Conservation (phyloP, 2,113 vertebrate genomes). For the Electrona antarctica region DNA sequence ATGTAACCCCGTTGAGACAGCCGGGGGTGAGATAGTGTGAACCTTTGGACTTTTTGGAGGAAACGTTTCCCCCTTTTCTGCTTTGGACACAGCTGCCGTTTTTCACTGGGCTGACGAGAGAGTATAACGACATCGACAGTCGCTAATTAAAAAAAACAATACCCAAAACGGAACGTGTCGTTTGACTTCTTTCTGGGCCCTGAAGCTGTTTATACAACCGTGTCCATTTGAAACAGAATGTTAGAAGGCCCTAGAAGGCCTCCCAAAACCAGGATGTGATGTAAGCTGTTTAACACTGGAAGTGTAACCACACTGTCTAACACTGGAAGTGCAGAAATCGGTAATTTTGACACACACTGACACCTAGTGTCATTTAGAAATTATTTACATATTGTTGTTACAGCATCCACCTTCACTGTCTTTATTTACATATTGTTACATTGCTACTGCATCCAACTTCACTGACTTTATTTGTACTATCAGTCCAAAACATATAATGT, state of each 20-base stretch:
- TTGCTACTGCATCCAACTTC: too few species aligned
- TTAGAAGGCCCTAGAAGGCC: not conserved
- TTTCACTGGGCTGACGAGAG: slow-evolving; percentile 38
- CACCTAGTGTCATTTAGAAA: too few species aligned
- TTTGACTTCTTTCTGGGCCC: not conserved
- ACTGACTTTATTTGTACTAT: too few species aligned
- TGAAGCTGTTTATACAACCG: slow-evolving; percentile 3
- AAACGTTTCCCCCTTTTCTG: slow-evolving; percentile 49
- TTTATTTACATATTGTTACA: too few species aligned
- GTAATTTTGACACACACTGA: too few species aligned
- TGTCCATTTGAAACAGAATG: slow-evolving; percentile 1
- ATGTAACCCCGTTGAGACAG: slow-evolving; percentile 39
- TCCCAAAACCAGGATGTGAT: not conserved
- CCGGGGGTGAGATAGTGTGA: slow-evolving; percentile 42
- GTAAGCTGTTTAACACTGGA: not conserved
- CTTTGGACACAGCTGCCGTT: slow-evolving; percentile 50
- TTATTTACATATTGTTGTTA: too few species aligned
- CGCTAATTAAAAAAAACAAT: slow-evolving; percentile 15
- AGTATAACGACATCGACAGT: slow-evolving; percentile 15
- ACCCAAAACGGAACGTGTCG: too few species aligned
- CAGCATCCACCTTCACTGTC: too few species aligned
- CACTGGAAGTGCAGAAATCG: too few species aligned
- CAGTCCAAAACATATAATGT: too few species aligned
- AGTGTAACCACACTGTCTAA: too few species aligned
- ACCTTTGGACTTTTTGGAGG: slow-evolving; percentile 41